Conservation (phyloP, 2,888 invertebrate species). For the Brassicogethes aeneus region DNA sequence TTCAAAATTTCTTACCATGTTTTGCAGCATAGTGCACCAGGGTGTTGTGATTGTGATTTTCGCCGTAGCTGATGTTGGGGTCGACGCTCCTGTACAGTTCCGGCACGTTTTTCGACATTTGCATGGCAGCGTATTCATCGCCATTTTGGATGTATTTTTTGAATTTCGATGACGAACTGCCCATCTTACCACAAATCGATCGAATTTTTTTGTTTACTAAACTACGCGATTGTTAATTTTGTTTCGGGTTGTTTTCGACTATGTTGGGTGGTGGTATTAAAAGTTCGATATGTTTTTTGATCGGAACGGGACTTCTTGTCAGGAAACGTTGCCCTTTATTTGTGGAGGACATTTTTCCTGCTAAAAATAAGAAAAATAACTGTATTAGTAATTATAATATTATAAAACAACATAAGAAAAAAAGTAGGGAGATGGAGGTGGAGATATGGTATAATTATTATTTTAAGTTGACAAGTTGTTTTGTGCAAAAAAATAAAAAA, state of each 20-base stretch:
- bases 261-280: conserved; percentile 9
- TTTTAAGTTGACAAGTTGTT: too few relatives aligned
- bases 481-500: too few relatives aligned
- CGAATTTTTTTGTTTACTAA: too few relatives aligned
- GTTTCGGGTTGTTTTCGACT: too few relatives aligned
- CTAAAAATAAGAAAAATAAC: conserved; percentile 20
- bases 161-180: conserved; percentile 59
- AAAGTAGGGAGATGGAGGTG: too few relatives aligned
- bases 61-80: conserved; percentile 58
- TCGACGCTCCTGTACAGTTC: conserved; percentile 56
- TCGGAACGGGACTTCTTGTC: conserved; percentile 29
- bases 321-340: conserved; percentile 32
- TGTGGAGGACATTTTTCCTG: conserved; percentile 22
- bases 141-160: conserved; percentile 60
- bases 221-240: conserved; percentile 5
- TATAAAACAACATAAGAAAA: too few relatives aligned
- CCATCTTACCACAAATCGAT: conserved; percentile 41
- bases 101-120: conserved; percentile 52
- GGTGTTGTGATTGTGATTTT: conserved; percentile 56
- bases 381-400: too few relatives aligned
- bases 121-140: conserved; percentile 61
- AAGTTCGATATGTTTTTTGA: conserved; percentile 28
- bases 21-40: conserved; percentile 57
- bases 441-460: too few relatives aligned
- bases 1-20: conserved; percentile 52